Evolutionary conservation across 2,888 invertebrate species (phyloP).

Genomic region (Schizaphis graminum): DNA sequence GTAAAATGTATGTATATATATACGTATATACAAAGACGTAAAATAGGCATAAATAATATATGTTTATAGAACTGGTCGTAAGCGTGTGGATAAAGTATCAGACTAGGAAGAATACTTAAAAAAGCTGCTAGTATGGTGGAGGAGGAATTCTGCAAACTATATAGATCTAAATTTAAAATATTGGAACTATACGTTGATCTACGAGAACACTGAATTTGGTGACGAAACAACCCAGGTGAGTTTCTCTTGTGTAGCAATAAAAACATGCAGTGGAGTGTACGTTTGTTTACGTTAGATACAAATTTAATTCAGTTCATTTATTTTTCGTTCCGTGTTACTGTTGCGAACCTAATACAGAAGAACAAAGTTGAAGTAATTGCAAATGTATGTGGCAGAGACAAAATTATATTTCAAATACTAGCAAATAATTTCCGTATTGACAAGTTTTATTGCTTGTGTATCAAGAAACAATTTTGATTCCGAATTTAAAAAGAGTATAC

Average conservation of each 20-base stretch:
- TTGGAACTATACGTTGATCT: neutral
- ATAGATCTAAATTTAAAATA: neutral
- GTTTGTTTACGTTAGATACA: neutral
- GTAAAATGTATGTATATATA: neutral
- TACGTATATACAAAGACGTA: neutral
- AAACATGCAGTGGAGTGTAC: neutral
- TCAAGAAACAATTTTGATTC: too few species aligned
- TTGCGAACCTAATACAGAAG: too few species aligned
- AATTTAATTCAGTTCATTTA: too few species aligned
- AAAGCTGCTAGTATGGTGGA: neutral
- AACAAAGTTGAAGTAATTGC: too few species aligned
- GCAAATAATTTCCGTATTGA: too few species aligned
- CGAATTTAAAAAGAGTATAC: too few species aligned
- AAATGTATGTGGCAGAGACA: too few species aligned
- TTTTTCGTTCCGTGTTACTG: too few species aligned
- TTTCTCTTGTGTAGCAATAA: neutral
- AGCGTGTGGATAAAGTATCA: neutral
- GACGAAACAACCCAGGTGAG: neutral
- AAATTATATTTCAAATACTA: too few species aligned
- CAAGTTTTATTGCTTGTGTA: too few species aligned
- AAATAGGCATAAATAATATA: neutral
- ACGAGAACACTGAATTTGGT: neutral
- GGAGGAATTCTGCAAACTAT: neutral
- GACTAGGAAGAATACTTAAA: neutral
- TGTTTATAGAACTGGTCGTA: constrained; percentile 17